Base-by-base conservation (phyloP, 2,888 invertebrate genomes). In the Lithophane leautieri region DNA sequence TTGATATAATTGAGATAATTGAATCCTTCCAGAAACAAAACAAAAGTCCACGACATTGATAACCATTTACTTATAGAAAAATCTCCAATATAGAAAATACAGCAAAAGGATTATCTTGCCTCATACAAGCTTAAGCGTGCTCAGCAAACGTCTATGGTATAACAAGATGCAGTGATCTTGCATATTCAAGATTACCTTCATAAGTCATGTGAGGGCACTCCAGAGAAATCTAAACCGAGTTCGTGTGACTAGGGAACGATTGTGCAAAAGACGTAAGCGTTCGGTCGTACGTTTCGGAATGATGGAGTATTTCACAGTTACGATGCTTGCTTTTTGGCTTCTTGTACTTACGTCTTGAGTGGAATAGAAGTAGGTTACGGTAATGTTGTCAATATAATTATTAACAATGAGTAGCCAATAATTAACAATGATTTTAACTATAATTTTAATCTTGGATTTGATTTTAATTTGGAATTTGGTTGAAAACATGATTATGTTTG, bases 121-220 rank as follows among this genome's bases (percentile, higher is more conserved):
- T 42, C 50, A 65, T 1, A 76, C 25, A 34, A 44, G 50, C 28
- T 66, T n/a, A 70, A 68, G 70, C 73, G 71, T 56, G 56, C 65
- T 12, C 54, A 62, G 78, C 78, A 34, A 70, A 42, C 65, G 25
- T 54, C 67, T 73, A 70, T 66, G 52, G 47, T 67, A 73, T 70
- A 77, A 74, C 69, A 74, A 78, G 72, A 78, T 78, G 71, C 77
- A 79, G 78, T 79, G 70, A 83, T 78, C 81, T 78, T 81, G 76
- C 79, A 78, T 77, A 77, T 79, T 79, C 82, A 62, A 78, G 78
- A 83, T 81, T 83, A 76, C 78, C 83, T 83, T 83, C 84, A 73
- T 83, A 81, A 83, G 83, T 75, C 80, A 79, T 78, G 58, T 58
- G 56, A 80, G 54, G 60, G 61, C 50, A 70, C 81, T 78, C 78